These are phyloP conservation scores for Corticium candelabrum DNA, from an alignment of 37 sponge, comb jelly and placozoan species.

Conservation along the genomic window DNA sequence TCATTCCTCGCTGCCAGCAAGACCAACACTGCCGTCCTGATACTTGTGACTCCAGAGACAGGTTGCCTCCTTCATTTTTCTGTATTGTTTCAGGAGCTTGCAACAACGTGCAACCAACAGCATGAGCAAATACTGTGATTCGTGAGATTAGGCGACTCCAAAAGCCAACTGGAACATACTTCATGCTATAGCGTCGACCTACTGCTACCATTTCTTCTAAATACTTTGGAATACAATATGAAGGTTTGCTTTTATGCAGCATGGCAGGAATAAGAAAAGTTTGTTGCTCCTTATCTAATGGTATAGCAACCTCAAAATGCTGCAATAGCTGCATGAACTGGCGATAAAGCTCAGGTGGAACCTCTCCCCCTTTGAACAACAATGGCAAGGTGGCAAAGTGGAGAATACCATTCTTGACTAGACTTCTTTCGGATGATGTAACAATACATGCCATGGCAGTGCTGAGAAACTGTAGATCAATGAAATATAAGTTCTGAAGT, in stretches of 20 bases:
- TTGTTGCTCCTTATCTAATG: not conserved
- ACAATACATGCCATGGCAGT: constrained; percentile 27
- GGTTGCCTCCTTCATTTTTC: not conserved
- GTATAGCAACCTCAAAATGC: not conserved
- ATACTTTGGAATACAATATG: no score
- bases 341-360: constrained; percentile 12
- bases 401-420: constrained; percentile 15
- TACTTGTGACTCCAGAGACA: not conserved
- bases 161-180: not conserved
- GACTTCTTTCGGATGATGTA: not conserved
- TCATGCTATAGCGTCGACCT: not conserved
- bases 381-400: constrained; percentile 12
- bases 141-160: constrained; percentile 9
- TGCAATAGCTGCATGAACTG: constrained; percentile 18
- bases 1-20: not conserved
- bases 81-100: not conserved
- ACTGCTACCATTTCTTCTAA: not conserved
- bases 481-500: constrained; percentile 36
- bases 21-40: not conserved
- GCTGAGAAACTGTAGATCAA: constrained; percentile 60
- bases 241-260: not conserved
- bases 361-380: constrained; percentile 16
- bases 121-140: not conserved
- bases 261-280: not conserved
- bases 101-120: not conserved